phyloP scores from a whole-genome alignment of 1,140 invertebrate genomes.

The Euwallacea fornicatus region DNA sequence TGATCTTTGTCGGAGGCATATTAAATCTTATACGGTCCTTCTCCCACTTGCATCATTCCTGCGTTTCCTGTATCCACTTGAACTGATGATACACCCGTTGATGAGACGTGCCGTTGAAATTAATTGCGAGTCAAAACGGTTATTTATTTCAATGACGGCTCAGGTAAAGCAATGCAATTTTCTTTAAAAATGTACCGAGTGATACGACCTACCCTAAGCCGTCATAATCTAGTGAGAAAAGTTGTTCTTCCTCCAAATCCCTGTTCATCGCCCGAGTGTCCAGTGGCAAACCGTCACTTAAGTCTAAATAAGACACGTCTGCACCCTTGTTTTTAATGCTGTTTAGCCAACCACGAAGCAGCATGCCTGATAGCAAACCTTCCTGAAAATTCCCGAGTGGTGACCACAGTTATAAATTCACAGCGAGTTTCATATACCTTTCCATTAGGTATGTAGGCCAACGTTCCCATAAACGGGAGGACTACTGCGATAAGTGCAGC shows the following conservation, averaged over 20 bases:
- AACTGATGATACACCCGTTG: not conserved
- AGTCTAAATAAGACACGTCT: slow-evolving; percentile 62
- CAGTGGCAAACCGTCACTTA: slow-evolving; percentile 58
- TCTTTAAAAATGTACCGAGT: slow-evolving; percentile 53
- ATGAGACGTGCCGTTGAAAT: not conserved
- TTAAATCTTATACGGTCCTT: too few relatives aligned
- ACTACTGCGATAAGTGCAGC: slow-evolving; percentile 12
- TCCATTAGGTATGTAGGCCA: slow-evolving; percentile 32
- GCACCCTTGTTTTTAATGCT: slow-evolving; percentile 64
- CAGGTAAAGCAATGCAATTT: not conserved
- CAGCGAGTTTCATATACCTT: slow-evolving; percentile 21
- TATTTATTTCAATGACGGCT: not conserved
- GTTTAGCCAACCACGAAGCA: slow-evolving; percentile 69
- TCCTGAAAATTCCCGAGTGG: not conserved
- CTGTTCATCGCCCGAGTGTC: slow-evolving; percentile 40
- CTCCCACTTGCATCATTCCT: too few relatives aligned
- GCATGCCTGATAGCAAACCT: slow-evolving; percentile 59
- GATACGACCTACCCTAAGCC: slow-evolving; percentile 46
- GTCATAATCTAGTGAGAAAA: slow-evolving; percentile 48
- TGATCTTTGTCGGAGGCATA: too few relatives aligned
- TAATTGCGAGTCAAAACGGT: not conserved
- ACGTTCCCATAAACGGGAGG: slow-evolving; percentile 11
- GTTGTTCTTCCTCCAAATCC: slow-evolving; percentile 43
- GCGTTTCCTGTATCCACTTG: too few relatives aligned
- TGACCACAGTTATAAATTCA: too few relatives aligned